Conservation (phyloP, 2,888 invertebrate species). For the Melanotus villosus region DNA sequence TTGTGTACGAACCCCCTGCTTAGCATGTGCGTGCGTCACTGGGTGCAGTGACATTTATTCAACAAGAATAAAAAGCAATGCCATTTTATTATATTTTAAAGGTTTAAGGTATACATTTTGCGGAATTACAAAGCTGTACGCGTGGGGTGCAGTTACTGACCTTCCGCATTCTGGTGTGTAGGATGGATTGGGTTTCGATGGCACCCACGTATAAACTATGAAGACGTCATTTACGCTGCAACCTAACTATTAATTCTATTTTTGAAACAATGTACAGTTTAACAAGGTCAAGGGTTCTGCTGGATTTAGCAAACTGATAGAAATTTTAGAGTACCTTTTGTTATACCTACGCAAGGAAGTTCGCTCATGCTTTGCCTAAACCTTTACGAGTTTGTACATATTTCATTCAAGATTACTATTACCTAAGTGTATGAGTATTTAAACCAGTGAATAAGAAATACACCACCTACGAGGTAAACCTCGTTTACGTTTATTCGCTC, state of each 20-base stretch:
- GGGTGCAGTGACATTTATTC: constrained; percentile 29
- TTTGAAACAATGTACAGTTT: not conserved
- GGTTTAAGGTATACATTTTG: not conserved
- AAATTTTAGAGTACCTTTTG: no score
- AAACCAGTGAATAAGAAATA: no score
- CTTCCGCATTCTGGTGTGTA: not conserved
- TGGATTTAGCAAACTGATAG: no score
- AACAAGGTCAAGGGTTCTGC: not conserved
- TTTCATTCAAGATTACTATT: no score
- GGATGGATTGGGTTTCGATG: not conserved
- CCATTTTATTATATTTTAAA: not conserved
- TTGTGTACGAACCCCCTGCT: not conserved
- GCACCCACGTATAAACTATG: not conserved
- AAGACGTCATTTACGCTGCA: not conserved
- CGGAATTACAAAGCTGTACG: not conserved
- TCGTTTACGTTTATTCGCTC: no score
- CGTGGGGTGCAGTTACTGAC: not conserved
- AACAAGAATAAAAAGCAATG: not conserved
- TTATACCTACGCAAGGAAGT: no score
- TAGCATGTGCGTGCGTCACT: not conserved
- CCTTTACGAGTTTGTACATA: no score
- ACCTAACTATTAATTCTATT: not conserved
- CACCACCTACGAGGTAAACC: no score
- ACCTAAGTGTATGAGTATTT: no score
- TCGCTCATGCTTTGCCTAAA: no score